Conservation (phyloP, 2,797 vertebrate genomes). For the Micrastur ruficollis region DNA sequence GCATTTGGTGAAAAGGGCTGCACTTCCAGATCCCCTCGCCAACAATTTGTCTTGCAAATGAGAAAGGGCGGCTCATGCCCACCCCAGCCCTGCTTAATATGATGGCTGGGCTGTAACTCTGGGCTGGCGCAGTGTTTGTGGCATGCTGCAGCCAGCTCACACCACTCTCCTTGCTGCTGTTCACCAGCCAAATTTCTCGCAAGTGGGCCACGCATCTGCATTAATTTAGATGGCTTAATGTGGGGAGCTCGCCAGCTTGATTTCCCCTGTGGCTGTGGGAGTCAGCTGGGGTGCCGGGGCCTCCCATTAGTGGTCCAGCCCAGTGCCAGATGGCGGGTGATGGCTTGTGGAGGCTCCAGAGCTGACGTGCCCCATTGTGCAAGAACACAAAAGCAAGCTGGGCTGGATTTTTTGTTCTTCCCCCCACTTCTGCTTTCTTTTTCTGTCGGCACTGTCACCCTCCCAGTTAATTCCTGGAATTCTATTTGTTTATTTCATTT, state of each 20-base stretch:
- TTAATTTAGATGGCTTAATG: constrained; percentile 74
- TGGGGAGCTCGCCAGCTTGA: constrained; percentile 62
- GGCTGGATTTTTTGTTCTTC: background rate
- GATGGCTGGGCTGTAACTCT: fast-evolving
- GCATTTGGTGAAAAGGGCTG: background rate
- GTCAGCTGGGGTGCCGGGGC: constrained; percentile 77
- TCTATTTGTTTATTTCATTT: background rate
- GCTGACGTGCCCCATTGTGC: constrained; percentile 59
- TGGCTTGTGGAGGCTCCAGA: constrained; percentile 55
- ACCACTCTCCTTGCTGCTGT: background rate
- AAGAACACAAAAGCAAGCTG: constrained; percentile 42
- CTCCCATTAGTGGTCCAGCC: constrained; percentile 54
- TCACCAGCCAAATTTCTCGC: background rate
- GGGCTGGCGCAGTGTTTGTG: fast-evolving
- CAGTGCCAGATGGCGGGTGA: constrained; percentile 71
- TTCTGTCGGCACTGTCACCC: background rate
- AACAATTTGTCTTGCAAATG: background rate
- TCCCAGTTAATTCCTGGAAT: constrained; percentile 12
- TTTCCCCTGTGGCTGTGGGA: constrained; percentile 76
- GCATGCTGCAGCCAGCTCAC: background rate
- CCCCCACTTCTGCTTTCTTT: background rate
- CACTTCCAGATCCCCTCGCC: background rate
- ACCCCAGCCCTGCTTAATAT: fast-evolving
- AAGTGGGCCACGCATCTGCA: constrained; percentile 67
- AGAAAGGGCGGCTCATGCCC: background rate